phyloP scores from a whole-genome alignment of 2,113 vertebrate species.

The Myotis yumanensis region DNA sequence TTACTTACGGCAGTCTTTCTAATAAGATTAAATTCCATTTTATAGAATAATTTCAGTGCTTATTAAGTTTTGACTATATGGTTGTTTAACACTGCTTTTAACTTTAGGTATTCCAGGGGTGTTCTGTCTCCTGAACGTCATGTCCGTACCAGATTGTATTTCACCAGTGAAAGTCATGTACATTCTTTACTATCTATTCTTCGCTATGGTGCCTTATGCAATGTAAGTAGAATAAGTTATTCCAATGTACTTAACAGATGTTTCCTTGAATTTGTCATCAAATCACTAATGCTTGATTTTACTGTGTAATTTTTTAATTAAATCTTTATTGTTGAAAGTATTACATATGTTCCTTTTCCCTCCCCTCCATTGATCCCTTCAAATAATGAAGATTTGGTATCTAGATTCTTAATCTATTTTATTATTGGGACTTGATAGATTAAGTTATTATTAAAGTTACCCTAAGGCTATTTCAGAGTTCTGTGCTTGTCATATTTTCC shows the following conservation, averaged over 20 bases:
- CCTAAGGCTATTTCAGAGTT: neutral
- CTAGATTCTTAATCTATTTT: neutral
- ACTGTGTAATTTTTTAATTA: neutral
- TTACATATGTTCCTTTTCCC: too few species aligned
- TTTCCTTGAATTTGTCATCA: slow-evolving; percentile 4
- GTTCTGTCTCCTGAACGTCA: slow-evolving; percentile 94
- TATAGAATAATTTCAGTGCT: slow-evolving; percentile 5
- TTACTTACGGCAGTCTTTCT: slow-evolving; percentile 16
- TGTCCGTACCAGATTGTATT: slow-evolving; percentile 92
- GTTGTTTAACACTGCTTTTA: slow-evolving; percentile 38
- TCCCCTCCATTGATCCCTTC: too few species aligned
- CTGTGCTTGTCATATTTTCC: neutral
- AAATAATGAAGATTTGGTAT: neutral
- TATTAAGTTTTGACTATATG: neutral
- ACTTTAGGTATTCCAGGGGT: slow-evolving; percentile 90
- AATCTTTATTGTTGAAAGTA: too few species aligned
- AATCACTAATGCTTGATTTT: neutral
- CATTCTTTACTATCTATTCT: slow-evolving; percentile 92
- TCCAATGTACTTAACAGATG: neutral
- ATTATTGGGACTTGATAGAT: neutral
- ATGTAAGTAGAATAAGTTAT: slow-evolving; percentile 83
- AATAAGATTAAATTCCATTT: slow-evolving; percentile 40
- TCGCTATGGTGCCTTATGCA: slow-evolving; percentile 91
- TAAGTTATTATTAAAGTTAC: neutral
- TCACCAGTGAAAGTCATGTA: slow-evolving; percentile 94